Base-by-base conservation (phyloP, 2,888 invertebrate genomes). In the Synanthedon tipuliformis region DNA sequence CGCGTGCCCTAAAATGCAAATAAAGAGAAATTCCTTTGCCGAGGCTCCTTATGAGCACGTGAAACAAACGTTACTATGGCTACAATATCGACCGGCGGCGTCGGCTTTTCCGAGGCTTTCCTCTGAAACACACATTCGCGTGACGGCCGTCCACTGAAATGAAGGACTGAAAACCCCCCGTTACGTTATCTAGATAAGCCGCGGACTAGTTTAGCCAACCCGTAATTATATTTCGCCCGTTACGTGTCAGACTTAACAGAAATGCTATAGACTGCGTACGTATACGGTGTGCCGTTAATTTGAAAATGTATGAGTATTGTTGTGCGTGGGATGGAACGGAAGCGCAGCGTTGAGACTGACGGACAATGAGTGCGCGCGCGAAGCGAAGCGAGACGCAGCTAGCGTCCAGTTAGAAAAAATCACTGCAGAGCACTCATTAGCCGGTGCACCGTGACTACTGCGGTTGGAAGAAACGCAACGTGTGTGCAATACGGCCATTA, bases 21-120 rank as follows among this genome's bases (percentile, higher is more conserved):
- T 82, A 71, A 64, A 75, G 71, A 76, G 78, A 79, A 78, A 50
- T 50, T 49, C 49, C 13, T 45, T 49, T 70, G 23, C 70, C 64
- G 67, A 70, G 72, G 68, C 18, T 77, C 72, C 73, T 75, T 65
- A 59, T 65, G 63, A 70, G 65, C 78, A 81, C 79, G 74, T 82
- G 76, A 85, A 86, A 82, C 85, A 81, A 75, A 75, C 81, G 83
- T 86, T 75, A 58, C 81, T 76, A 86, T 85, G 78, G 68, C 76
- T 71, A 87, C 80, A n/a, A 63, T 86, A 87, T 87, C 86, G 87
- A 87, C 73, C 84, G 76, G 73, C 50, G 50, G 50, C 34, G 8
- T 7, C 76, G 84, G 81, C 81, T 81, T 86, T 86, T 79, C 84
- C 81, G 79, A 84, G 79, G 78, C 79, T 80, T 81, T 81, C 71